These are phyloP conservation scores for Castor canadensis DNA, from an alignment of 2,113 vertebrate genomes.

Conservation along the genomic window DNA sequence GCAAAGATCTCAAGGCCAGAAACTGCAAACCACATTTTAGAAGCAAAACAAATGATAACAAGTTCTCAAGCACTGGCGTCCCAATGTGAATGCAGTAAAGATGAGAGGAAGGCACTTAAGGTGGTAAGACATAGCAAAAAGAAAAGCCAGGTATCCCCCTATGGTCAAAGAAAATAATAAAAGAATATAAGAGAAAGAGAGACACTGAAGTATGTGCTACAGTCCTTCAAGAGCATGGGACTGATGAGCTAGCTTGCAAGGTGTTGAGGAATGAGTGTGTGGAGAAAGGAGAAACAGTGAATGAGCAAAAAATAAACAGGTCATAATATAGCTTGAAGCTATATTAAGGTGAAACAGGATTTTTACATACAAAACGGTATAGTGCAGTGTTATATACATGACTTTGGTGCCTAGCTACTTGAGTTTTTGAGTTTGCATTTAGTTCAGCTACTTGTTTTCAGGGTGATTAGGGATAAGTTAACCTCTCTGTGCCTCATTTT, in stretches of 20 bases:
- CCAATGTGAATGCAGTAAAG: not conserved
- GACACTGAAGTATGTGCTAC: too few species aligned
- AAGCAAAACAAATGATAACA: not conserved
- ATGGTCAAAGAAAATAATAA: not conserved
- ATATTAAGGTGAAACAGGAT: not conserved
- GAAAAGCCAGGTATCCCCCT: not conserved
- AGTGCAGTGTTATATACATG: not conserved
- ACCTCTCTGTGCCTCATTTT: not conserved
- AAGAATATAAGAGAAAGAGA: not conserved
- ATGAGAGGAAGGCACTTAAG: not conserved
- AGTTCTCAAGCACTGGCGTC: not conserved
- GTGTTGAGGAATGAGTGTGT: not conserved
- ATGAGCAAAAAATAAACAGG: not conserved
- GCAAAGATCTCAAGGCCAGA: not conserved
- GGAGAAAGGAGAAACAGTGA: not conserved
- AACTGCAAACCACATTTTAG: not conserved
- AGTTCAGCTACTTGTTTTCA: not conserved
- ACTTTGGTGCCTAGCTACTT: not conserved
- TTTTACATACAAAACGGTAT: not conserved
- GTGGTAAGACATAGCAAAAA: not conserved
- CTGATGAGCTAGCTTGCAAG: not conserved
- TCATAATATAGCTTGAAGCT: not conserved
- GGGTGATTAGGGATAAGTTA: not conserved
- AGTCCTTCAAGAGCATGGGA: not conserved
- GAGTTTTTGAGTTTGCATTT: not conserved